Percentiles rank a stretch among this genome's conserved stretches.
Conservation (phyloP, 1,140 invertebrate species). For the Zaprionus ghesquierei region DNA sequence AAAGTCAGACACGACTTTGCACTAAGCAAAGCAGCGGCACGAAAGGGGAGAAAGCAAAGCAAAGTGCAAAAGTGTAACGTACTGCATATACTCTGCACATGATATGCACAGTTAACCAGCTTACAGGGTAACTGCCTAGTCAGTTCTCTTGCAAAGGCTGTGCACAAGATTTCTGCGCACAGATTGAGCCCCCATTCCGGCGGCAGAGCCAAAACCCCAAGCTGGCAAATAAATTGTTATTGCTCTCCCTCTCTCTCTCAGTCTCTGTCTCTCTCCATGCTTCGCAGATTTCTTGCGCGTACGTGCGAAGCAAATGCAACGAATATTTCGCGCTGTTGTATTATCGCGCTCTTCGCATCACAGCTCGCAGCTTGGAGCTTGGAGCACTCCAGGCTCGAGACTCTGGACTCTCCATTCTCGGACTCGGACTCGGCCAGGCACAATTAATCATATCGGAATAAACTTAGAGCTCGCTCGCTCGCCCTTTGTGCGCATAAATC, state of each 20-base stretch:
- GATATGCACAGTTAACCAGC: too few relatives aligned
- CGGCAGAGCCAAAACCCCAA: constrained; percentile 12
- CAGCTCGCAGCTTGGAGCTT: constrained; percentile 15
- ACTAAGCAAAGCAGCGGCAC: constrained; percentile 52
- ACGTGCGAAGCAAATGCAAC: constrained; percentile 60
- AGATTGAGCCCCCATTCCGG: constrained; percentile 42
- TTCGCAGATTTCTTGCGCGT: constrained; percentile 36
- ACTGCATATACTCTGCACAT: background rate
- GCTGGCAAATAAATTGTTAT: constrained; percentile 59
- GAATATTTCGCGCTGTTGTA: constrained; percentile 52
- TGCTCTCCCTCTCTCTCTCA: constrained; percentile 12
- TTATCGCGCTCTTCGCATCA: constrained; percentile 61
- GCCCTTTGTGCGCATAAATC: constrained; percentile 71
- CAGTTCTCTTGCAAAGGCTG: background rate
- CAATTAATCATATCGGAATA: constrained; percentile 71
- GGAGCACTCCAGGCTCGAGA: constrained; percentile 11
- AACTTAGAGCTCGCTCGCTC: constrained; percentile 49
- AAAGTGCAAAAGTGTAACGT: background rate
- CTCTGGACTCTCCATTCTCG: background rate
- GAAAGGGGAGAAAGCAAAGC: background rate
- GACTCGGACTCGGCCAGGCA: constrained; percentile 35
- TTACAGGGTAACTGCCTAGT: background rate
- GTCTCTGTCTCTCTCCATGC: constrained; percentile 2
- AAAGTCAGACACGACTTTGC: constrained; percentile 72
- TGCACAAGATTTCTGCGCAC: constrained; percentile 64